Base-by-base conservation (phyloP, 2,113 vertebrate species). In the Odontesthes bonariensis region DNA sequence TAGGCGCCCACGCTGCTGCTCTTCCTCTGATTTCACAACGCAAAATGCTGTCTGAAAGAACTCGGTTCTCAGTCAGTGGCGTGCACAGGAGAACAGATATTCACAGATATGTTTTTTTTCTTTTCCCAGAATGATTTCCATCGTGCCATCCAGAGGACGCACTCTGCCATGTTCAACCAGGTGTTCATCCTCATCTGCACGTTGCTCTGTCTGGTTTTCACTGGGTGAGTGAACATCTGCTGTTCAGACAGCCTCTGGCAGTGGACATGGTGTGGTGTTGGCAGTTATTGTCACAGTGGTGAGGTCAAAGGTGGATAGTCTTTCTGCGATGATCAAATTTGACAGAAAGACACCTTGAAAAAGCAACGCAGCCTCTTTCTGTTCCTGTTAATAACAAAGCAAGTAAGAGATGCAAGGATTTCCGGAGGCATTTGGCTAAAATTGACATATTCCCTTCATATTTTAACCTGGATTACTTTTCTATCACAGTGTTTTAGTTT, bases 91-190 rank as follows among this genome's bases (percentile, higher is more conserved):
- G 55, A 40, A 31, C 3, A 46, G 19, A 35, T 57, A 6, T 69
- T 16, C 1, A 7, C 54, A 12, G 35, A 19, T 42, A 27, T 47
- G 19, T 5, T 69, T 8, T 64, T 47, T 47, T 55, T 22, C 6
- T 63, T 1, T 63, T 3, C 63, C 1, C 91, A 99, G 97, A 99
- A 99, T 0, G 98, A 99, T 82, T 95, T 99, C 70, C 98, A 99
- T 67, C 93, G 98, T 0, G 98, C 98, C 86, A 99, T 99, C 75
- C 96, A 99, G 83, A 94, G 98, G 82, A 98, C 97, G 0, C 97
- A 99, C 90, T 99, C 98, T 0, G 98, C 98, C 1, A 99, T 99
- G 98, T 99, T 97, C 73, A 99, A 99, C 94, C 98, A 99, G 89
- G 98, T 99, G 67, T 95, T 98, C 82, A 97, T 99, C 86, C 95